Percentiles rank a stretch among this genome's conserved stretches.
phyloP scores from a whole-genome alignment of 1,140 invertebrate species.

The Penaeus indicus region DNA sequence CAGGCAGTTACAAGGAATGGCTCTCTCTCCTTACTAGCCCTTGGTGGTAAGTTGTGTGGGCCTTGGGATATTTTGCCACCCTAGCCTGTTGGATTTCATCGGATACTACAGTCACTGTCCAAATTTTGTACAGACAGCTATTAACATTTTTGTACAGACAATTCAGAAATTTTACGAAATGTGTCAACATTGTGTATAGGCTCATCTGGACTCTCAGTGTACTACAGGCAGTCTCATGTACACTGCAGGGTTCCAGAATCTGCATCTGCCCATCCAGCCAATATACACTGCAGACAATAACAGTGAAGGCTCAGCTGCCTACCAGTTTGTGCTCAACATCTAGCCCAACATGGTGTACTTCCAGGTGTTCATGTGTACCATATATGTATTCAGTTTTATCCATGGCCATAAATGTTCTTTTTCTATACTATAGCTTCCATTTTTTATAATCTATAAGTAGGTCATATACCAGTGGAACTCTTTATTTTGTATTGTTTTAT shows the following conservation, averaged over 20 bases:
- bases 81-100: constrained; percentile 32
- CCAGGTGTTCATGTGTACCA: neutral
- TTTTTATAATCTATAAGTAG: no score
- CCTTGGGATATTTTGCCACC: constrained; percentile 23
- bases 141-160: constrained; percentile 56
- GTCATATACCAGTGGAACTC: no score
- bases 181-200: constrained; percentile 26
- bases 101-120: constrained; percentile 53
- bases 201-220: constrained; percentile 9
- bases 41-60: constrained; percentile 32
- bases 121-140: constrained; percentile 59
- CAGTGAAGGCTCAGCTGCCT: constrained; percentile 37
- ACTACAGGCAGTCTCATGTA: neutral
- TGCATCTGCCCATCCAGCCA: constrained; percentile 5
- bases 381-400: constrained; percentile 1
- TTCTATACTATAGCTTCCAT: no score
- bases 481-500: no score
- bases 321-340: constrained; percentile 15
- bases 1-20: constrained; percentile 17
- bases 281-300: constrained; percentile 45
- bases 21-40: constrained; percentile 12
- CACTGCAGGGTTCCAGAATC: constrained; percentile 11
- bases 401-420: no score
- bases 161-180: constrained; percentile 26
- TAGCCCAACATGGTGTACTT: neutral